Conservation (phyloP, 2,113 vertebrate genomes). For the Myocastor coypus region DNA sequence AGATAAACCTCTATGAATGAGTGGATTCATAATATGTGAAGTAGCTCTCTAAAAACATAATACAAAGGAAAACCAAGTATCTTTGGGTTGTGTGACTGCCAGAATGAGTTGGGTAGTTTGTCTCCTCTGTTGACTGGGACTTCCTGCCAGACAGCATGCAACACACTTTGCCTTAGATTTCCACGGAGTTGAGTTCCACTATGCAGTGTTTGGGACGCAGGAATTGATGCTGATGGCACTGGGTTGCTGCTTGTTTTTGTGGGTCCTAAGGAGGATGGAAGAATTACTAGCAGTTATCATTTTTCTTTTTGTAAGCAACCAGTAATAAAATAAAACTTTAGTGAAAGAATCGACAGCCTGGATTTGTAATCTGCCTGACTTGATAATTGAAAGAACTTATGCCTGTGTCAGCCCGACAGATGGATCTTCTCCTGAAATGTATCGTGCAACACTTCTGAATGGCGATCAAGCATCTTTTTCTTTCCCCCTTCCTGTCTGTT, state of each 20-base stretch:
- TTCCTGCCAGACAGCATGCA: neutral
- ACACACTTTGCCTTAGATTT: neutral
- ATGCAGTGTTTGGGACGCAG: neutral
- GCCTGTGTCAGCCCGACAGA: slow-evolving; percentile 86
- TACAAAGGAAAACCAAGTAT: neutral
- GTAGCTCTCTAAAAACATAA: neutral
- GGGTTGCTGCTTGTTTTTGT: neutral
- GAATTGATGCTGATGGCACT: neutral
- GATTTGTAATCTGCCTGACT: slow-evolving; percentile 86
- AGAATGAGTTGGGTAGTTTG: neutral
- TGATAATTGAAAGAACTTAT: slow-evolving; percentile 87
- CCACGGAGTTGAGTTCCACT: neutral
- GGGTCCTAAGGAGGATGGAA: neutral
- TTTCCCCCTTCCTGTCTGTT: slow-evolving; percentile 81
- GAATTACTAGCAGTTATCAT: neutral
- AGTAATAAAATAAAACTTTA: slow-evolving; percentile 76
- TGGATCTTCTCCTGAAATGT: slow-evolving; percentile 85
- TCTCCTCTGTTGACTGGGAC: neutral
- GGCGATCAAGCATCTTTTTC: slow-evolving; percentile 79
- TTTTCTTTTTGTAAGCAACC: slow-evolving; percentile 41
- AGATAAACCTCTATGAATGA: neutral
- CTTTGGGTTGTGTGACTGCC: neutral
- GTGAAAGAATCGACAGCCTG: slow-evolving; percentile 82
- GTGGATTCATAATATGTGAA: neutral
- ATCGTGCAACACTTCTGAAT: slow-evolving; percentile 81